Evolutionary conservation across 2,888 invertebrate genomes (phyloP), one percentile per base, ranked within the genome.

Genomic region (Antheraea assamensis): DNA sequence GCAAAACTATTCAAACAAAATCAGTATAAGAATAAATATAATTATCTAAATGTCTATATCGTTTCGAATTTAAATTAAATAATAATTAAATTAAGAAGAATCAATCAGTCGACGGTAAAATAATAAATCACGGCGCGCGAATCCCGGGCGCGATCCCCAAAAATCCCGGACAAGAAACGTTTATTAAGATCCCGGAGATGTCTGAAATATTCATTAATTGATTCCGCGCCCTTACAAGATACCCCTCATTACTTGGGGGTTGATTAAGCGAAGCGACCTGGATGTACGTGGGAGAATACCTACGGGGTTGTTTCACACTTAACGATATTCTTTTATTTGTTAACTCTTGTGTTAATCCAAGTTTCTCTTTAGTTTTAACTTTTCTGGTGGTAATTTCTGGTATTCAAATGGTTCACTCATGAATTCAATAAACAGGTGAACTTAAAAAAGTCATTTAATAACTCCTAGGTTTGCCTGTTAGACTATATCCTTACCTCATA

Each of bases 121-220:
- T 83, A 82, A 90, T 91, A 90, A 92, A 92, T 92, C 92, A 90
- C 82, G 77, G 76, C 83, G 81, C 80, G 80, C 78, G 81, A 85
- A 85, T 86, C 83, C 84, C 82, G 81, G n/a, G 74, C 82, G 83
- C 83, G 83, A 87, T 88, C 89, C 87, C 91, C 91, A 90, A 92
- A 92, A 93, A 92, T 92, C 92, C 89, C 84, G 85, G 82, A 88
- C 92, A 90, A 88, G 90, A 85, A 89, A 87, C 92, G 91, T 92
- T 92, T 93, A 93, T 93, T 93, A 93, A 92, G 93, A 91, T 88
- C 88, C 87, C 84, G 82, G 85, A 80, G 82, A 81, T 78, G 85
- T 86, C 85, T 90, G 87, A 92, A 93, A 93, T 93, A 93, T 92
- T 93, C 93, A 93, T 93, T 94, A 94, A 94, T 94, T 92, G 93